These are phyloP conservation scores for Columba janthina DNA, from an alignment of 2,113 vertebrate species.

Conservation along the genomic window DNA sequence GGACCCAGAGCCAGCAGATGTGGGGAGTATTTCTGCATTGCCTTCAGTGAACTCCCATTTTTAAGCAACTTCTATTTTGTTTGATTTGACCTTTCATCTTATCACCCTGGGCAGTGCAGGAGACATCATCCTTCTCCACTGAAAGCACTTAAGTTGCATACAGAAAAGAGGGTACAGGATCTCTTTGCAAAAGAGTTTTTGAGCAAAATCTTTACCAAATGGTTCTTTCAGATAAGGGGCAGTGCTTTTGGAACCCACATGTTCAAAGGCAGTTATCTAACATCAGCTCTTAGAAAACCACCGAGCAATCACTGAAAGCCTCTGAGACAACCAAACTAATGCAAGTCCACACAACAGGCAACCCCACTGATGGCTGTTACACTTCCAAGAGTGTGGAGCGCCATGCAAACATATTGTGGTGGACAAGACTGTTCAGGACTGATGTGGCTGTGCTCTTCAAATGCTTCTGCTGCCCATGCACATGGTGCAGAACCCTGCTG, in stretches of 20 bases:
- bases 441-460: background rate
- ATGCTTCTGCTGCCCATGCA: background rate
- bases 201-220: background rate
- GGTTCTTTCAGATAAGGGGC: background rate
- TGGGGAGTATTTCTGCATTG: background rate
- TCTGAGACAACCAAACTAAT: background rate
- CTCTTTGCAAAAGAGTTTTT: background rate
- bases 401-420: rapidly evolving
- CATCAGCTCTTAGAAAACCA: background rate
- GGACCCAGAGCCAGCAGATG: background rate
- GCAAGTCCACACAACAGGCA: background rate
- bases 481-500: background rate
- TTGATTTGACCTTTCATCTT: background rate
- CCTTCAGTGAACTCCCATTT: background rate
- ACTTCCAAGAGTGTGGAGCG: background rate
- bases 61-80: background rate
- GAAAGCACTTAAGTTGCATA: background rate
- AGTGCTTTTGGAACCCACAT: background rate
- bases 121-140: background rate
- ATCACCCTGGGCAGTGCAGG: rapidly evolving
- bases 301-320: background rate
- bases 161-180: background rate
- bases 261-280: background rate
- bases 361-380: rapidly evolving
- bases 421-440: background rate